phyloP scores from a whole-genome alignment of 2,113 vertebrate species.

The Sialia sialis region DNA sequence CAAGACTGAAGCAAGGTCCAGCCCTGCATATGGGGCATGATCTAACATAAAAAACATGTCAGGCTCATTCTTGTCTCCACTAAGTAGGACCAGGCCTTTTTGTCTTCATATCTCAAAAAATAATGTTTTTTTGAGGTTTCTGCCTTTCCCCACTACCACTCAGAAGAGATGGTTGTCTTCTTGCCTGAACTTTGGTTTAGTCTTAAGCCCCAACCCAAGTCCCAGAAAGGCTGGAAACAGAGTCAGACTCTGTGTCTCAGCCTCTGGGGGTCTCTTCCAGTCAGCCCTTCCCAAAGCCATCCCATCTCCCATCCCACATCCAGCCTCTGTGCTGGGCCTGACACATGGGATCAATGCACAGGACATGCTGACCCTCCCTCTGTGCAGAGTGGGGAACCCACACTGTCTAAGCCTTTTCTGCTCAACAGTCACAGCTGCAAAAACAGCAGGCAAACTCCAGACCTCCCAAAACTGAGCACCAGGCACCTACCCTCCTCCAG shows the following conservation, averaged over 20 bases:
- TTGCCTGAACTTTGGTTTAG: neutral
- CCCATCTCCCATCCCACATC: neutral
- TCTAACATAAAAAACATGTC: neutral
- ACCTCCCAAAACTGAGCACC: neutral
- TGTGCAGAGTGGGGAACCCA: neutral
- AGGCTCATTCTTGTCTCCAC: neutral
- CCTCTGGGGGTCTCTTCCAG: neutral
- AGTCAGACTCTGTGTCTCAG: neutral
- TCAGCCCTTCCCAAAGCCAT: neutral
- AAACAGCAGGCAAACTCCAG: neutral
- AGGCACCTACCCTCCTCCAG: neutral
- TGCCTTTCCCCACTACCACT: neutral
- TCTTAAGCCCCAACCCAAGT: neutral
- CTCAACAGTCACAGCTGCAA: neutral
- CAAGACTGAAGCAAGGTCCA: neutral
- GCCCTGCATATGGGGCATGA: neutral
- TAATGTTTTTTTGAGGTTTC: neutral
- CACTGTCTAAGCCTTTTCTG: neutral
- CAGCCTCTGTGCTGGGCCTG: fast-evolving
- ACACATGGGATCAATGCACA: neutral
- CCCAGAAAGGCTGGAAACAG: neutral
- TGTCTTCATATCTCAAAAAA: neutral
- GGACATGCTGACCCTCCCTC: neutral
- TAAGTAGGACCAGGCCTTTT: neutral
- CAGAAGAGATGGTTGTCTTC: neutral